A percentile compares a stretch with the other conserved stretches of the same genome.
phyloP scores from a whole-genome alignment of 2,113 vertebrate species.

The Phrynosoma blainvillii region DNA sequence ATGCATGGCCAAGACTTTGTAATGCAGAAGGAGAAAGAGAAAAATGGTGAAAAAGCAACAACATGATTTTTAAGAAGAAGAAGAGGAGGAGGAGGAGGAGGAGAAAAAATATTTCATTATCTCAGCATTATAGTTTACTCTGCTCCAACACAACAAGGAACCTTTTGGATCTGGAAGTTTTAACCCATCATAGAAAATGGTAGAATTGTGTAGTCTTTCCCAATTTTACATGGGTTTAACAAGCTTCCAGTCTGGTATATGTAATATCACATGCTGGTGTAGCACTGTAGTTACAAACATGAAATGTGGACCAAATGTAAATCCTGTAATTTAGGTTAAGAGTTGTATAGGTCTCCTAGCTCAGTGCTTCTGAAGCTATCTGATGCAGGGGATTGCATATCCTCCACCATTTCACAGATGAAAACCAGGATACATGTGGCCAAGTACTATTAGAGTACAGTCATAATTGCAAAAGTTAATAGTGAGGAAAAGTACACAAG shows the following conservation, averaged over 20 bases:
- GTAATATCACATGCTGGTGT: neutral
- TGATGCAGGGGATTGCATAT: no score
- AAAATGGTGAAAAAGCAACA: slow-evolving; percentile 49
- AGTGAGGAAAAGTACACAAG: no score
- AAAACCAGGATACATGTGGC: no score
- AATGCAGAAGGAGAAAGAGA: neutral
- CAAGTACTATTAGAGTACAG: no score
- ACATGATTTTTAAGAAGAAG: slow-evolving; percentile 23
- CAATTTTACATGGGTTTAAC: neutral
- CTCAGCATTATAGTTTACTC: slow-evolving; percentile 31
- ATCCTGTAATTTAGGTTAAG: no score
- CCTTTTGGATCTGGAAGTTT: neutral
- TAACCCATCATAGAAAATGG: neutral
- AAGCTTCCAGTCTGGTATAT: neutral
- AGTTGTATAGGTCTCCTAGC: no score
- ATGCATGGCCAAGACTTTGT: slow-evolving; percentile 95
- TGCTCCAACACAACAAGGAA: slow-evolving; percentile 40
- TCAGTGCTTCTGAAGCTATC: no score
- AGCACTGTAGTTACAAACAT: neutral
- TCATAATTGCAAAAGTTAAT: no score
- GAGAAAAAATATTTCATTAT: slow-evolving; percentile 32
- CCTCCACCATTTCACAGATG: no score
- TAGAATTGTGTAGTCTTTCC: neutral
- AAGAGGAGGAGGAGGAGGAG: neutral
- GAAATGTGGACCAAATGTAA: no score